phyloP scores from a whole-genome alignment of 2,113 vertebrate genomes.

The Sander lucioperca region DNA sequence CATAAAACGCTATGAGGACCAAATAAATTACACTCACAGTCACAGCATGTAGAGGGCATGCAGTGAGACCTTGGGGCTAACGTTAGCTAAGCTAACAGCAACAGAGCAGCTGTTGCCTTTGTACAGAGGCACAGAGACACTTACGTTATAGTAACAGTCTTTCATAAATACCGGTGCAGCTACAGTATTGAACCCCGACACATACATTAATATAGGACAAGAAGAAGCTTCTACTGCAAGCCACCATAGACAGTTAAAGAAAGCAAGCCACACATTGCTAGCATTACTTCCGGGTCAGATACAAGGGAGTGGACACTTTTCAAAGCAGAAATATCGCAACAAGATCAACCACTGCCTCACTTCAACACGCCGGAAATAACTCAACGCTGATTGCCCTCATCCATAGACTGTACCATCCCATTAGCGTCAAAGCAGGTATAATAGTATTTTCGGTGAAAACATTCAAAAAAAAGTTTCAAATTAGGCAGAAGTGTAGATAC shows the following conservation, averaged over 20 bases:
- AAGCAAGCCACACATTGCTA: too few species aligned
- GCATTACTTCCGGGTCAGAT: conserved; percentile 44
- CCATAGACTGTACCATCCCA: background rate
- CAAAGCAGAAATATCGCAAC: conserved; percentile 16
- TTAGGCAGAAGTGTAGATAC: background rate
- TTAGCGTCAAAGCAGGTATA: background rate
- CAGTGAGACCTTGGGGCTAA: conserved; percentile 27
- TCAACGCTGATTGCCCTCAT: too few species aligned
- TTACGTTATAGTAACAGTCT: conserved; percentile 28
- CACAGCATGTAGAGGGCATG: conserved; percentile 40
- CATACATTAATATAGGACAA: background rate
- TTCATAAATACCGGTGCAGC: conserved; percentile 19
- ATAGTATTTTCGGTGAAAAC: background rate
- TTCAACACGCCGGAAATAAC: background rate
- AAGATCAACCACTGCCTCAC: conserved; percentile 5
- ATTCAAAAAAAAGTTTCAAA: background rate
- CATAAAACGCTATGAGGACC: background rate
- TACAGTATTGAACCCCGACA: background rate
- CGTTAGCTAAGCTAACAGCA: conserved; percentile 52
- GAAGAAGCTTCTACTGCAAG: background rate
- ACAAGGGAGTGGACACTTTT: background rate
- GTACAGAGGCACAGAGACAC: background rate
- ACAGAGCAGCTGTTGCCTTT: background rate
- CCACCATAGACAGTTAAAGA: background rate
- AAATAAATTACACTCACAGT: too few species aligned